Evolutionary conservation across 1,140 invertebrate genomes (phyloP).

Genomic region (Pectinophora gossypiella): DNA sequence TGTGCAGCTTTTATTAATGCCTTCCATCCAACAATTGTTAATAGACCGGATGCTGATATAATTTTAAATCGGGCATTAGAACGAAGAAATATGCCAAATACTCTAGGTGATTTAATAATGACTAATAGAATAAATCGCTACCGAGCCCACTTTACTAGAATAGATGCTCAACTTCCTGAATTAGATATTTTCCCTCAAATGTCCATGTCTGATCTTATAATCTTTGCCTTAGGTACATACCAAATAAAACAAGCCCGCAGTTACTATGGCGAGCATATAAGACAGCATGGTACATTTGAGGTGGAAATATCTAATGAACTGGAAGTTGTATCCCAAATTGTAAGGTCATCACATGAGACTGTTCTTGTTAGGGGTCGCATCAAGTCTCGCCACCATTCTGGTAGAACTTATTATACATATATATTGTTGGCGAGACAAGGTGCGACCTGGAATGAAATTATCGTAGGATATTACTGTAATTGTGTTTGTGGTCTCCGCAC

Average conservation of each 20-base stretch:
- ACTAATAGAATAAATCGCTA: neutral
- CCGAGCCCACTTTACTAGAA: neutral
- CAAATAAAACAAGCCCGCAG: slow-evolving; percentile 20
- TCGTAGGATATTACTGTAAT: neutral
- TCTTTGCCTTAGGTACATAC: slow-evolving; percentile 9
- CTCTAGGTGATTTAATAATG: neutral
- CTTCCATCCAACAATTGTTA: neutral
- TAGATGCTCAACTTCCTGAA: neutral
- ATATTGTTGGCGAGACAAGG: neutral
- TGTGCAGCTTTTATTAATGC: slow-evolving; percentile 22
- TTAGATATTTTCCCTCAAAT: neutral
- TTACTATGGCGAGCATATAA: slow-evolving; percentile 19
- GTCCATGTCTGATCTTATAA: neutral
- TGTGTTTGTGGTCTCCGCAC: slow-evolving; percentile 14
- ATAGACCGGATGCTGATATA: neutral
- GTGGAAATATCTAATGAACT: slow-evolving; percentile 11
- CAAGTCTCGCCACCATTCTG: neutral
- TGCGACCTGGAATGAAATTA: neutral
- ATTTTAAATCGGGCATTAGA: neutral
- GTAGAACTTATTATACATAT: neutral
- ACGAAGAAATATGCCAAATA: neutral
- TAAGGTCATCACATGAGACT: neutral
- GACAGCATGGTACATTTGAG: slow-evolving; percentile 11
- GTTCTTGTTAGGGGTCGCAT: neutral
- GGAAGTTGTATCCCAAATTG: neutral